These are phyloP conservation scores for Acrocera orbiculus DNA, from an alignment of 2,888 invertebrate species.

Conservation along the genomic window DNA sequence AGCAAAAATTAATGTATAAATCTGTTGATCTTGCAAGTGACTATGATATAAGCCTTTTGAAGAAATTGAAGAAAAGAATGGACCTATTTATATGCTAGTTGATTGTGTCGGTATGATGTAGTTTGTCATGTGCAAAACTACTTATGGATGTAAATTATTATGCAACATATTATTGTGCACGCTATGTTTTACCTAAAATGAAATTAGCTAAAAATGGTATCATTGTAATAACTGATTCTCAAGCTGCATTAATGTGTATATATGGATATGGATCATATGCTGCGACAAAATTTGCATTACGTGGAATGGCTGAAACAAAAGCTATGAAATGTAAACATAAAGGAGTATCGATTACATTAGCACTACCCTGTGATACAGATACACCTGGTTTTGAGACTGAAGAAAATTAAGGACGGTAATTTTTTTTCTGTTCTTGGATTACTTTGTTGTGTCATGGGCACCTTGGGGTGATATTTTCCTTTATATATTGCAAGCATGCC, in stretches of 20 bases:
- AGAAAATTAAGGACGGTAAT: conserved; percentile 59
- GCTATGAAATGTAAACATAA: conserved; percentile 81
- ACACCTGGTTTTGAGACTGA: conserved; percentile 90
- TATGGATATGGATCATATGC: conserved; percentile 89
- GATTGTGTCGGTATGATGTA: conserved; percentile 89
- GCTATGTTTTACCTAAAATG: conserved; percentile 65
- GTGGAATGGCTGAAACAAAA: conserved; percentile 88
- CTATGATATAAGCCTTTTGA: too few species aligned
- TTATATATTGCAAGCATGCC: conserved; percentile 43
- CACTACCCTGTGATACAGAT: conserved; percentile 90
- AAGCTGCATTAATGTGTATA: conserved; percentile 69
- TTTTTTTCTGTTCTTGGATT: conserved; percentile 70
- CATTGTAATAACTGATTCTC: conserved; percentile 73
- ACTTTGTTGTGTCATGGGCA: conserved; percentile 62
- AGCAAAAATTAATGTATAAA: too few species aligned
- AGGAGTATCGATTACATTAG: conserved; percentile 58
- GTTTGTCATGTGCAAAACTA: too few species aligned
- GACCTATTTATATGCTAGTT: conserved; percentile 74
- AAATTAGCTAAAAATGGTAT: conserved; percentile 59
- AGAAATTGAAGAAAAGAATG: conserved; percentile 47
- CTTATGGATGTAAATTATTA: conserved; percentile 79
- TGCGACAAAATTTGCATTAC: conserved; percentile 83
- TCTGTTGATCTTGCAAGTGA: too few species aligned
- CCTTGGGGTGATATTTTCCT: conserved; percentile 53
- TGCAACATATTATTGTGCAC: conserved; percentile 68